phyloP scores from a whole-genome alignment of 2,888 invertebrate species.

The Mycalesis mineus region DNA sequence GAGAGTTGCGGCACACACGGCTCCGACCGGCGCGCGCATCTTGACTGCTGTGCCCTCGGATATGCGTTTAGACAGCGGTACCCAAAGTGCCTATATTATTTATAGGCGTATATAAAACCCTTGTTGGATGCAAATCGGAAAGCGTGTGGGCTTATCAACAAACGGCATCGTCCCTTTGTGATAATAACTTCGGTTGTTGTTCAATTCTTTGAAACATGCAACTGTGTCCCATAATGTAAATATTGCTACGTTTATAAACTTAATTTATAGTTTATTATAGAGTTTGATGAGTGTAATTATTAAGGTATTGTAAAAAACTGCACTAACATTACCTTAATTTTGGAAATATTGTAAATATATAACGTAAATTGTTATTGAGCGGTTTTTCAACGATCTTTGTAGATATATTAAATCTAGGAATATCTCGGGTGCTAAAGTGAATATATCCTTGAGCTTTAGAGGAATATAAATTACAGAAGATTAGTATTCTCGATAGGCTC shows the following conservation, averaged over 20 bases:
- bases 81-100: constrained; percentile 48
- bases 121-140: constrained; percentile 18
- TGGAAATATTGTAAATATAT: no score
- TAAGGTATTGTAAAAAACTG: no score
- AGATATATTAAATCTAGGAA: no score
- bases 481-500: constrained; percentile 14
- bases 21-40: constrained; percentile 67
- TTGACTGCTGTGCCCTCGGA: constrained; percentile 60
- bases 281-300: no score
- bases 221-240: background rate
- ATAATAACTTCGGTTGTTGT: constrained; percentile 16
- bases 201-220: constrained; percentile 3
- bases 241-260: no score
- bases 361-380: no score
- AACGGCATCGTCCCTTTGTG: constrained; percentile 23
- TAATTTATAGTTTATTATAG: no score
- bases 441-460: constrained; percentile 7
- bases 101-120: constrained; percentile 9
- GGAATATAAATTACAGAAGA: constrained; percentile 9
- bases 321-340: no score
- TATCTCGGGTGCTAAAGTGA: background rate
- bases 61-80: constrained; percentile 61
- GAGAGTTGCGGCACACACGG: constrained; percentile 51
- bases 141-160: constrained; percentile 26
- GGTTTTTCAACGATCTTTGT: no score